Evolutionary conservation across 2,113 vertebrate genomes (phyloP).

Genomic region (Apistogramma diplotaenia): DNA sequence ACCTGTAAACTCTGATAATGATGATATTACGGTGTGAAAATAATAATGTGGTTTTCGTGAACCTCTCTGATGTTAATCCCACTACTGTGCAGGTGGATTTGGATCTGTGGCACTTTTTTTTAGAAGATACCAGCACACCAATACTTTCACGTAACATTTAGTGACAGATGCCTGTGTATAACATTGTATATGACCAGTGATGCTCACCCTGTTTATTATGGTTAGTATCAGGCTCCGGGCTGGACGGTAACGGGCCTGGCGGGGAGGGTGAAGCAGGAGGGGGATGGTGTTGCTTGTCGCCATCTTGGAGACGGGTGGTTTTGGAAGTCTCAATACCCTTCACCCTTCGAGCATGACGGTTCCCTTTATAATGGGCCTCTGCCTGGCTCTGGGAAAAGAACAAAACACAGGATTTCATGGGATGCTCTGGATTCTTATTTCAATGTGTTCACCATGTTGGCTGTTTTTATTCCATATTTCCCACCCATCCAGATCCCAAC

Average conservation of each 20-base stretch:
- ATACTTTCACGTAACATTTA: background rate
- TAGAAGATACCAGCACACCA: background rate
- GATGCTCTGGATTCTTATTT: background rate
- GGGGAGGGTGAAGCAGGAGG: constrained; percentile 53
- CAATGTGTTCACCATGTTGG: background rate
- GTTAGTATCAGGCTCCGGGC: constrained; percentile 58
- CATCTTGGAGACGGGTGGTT: constrained; percentile 76
- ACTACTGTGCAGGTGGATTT: background rate
- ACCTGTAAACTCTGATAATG: background rate
- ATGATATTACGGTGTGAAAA: background rate
- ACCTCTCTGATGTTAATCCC: background rate
- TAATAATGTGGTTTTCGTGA: too few species aligned
- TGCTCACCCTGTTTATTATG: constrained; percentile 65
- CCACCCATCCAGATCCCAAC: background rate
- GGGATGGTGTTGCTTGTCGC: constrained; percentile 68
- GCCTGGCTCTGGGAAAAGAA: constrained; percentile 81
- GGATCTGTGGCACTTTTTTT: background rate
- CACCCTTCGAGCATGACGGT: constrained; percentile 85
- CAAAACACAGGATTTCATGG: background rate
- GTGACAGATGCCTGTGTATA: background rate
- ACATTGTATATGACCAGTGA: background rate
- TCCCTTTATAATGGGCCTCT: constrained; percentile 89
- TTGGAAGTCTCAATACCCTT: constrained; percentile 88
- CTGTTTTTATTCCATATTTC: background rate
- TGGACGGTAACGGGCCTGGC: constrained; percentile 43